A percentile compares a stretch with the other conserved stretches of the same genome.
Conservation (phyloP, 1,140 invertebrate genomes). For the Euglossa dilemma region DNA sequence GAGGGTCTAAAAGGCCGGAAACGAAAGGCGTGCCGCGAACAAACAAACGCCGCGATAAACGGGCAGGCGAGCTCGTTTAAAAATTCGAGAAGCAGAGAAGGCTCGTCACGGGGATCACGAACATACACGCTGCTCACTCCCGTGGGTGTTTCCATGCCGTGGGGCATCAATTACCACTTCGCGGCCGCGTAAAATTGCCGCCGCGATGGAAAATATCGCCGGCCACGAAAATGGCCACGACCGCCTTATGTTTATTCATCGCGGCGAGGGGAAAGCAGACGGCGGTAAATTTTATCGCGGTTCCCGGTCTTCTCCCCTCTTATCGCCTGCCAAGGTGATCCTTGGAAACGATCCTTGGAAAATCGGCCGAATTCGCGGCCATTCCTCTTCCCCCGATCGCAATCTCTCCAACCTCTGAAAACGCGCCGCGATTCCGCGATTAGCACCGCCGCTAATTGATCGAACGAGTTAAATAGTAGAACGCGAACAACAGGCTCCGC, state of each 20-base stretch:
- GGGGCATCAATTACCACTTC: slow-evolving; percentile 27
- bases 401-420: background rate
- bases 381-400: background rate
- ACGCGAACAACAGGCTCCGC: too few species aligned
- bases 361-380: background rate
- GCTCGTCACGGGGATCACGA: background rate
- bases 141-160: background rate
- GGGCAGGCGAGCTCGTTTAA: background rate
- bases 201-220: background rate
- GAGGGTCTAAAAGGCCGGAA: background rate
- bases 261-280: background rate
- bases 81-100: background rate
- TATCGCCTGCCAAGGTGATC: background rate
- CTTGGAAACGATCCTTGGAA: slow-evolving; percentile 5
- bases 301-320: background rate
- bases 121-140: background rate
- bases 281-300: slow-evolving; percentile 14
- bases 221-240: background rate
- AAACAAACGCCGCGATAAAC: background rate
- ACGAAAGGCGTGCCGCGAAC: slow-evolving; percentile 25
- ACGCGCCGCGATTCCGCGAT: background rate
- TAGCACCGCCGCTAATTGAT: slow-evolving; percentile 1
- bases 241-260: slow-evolving; percentile 18
- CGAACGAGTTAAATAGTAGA: background rate
- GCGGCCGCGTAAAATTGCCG: slow-evolving; percentile 29